Evolutionary conservation across 2,797 vertebrate genomes (phyloP), one percentile per base, ranked within the genome.

Genomic region (Gila robusta): DNA sequence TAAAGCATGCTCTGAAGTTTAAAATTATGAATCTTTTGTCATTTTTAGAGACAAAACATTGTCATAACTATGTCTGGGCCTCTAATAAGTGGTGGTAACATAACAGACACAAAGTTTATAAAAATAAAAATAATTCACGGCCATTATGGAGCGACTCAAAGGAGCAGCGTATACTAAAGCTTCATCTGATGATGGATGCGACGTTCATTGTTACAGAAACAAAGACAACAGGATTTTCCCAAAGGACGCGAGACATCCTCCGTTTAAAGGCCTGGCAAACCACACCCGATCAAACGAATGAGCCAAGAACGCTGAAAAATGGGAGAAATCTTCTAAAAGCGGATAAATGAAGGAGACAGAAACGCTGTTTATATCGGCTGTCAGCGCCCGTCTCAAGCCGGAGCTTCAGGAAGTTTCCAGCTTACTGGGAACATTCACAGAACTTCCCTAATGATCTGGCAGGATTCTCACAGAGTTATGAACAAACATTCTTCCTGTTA

Each of bases 301-400:
- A 84, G 88, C 74, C 39, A 92, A 93, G 93, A 95, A 94, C 94
- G 90, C 91, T 91, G 91, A 93, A 91, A 16, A 14, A 49, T 16
- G 14, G 1, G 47, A 49, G 47, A 91, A 90, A 90, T 91, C 90
- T 91, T 92, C 93, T 93, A 88, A 93, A 69, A 93, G 89, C 90
- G 93, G 92, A 93, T 92, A 92, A 94, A 92, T 87, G 90, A 88
- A 88, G 79, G 69, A 82, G 64, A 81, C 84, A 88, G 89, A 89
- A 91, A 89, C 88, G 80, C 88, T 84, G 93, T 95, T 95, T 94
- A 93, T 92, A 90, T 84, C 92, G 92, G 86, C 93, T 94, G 92
- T 94, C 93, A 91, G 91, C 91, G 5, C 86, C 86, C 82, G 88
- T 90, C 92, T 92, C 90, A 87, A 88, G 88, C 82, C 56, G 77